Evolutionary conservation across 2,113 vertebrate genomes (phyloP), one percentile per base, ranked within the genome.

Genomic region (Noctilio leporinus): DNA sequence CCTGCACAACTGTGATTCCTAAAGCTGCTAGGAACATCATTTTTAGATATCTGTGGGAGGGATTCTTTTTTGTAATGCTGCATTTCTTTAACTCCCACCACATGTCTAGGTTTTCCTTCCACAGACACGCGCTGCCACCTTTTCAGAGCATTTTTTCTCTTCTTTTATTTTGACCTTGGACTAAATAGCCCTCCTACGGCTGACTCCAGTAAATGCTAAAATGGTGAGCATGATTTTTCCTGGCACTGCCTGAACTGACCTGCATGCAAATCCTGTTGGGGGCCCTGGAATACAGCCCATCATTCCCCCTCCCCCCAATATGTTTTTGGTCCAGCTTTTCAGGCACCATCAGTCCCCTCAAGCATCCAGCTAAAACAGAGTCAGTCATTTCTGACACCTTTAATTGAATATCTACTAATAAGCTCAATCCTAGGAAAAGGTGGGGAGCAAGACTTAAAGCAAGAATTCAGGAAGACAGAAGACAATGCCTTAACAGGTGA

Each of bases 1-100:
- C 96, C 96, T 97, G 97, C 92, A 97, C 94, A 96, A 97, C 96
- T 96, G 95, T 96, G 97, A 96, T 98, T 97, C 96, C 94, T 96
- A 98, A 97, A 96, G 97, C 95, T 97, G 97, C 94, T 95, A 95
- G 87, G 78, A 97, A 95, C 96, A 96, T 96, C 96, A 97, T 97
- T 97, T 97, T 97, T 97, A 98, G 97, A 96, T 77, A 89, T 55
- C 80, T 30, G 96, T 97, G 90, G 98, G 98, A 97, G 96, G 96
- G 93, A 97, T 94, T 96, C 82, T 97, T 97, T 95, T 97, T 93
- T 94, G 80, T 95, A 95, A 94, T 95, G 96, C 95, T 96, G 75
- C 84, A 93, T 96, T 97, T 96, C 95, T 98, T 93, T 93, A 92
- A 89, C 93, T 98, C 95, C 94, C 81, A 98, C 91, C 93, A 92